Evolutionary conservation across 2,888 invertebrate species (phyloP).

Genomic region (Clivina fossor): DNA sequence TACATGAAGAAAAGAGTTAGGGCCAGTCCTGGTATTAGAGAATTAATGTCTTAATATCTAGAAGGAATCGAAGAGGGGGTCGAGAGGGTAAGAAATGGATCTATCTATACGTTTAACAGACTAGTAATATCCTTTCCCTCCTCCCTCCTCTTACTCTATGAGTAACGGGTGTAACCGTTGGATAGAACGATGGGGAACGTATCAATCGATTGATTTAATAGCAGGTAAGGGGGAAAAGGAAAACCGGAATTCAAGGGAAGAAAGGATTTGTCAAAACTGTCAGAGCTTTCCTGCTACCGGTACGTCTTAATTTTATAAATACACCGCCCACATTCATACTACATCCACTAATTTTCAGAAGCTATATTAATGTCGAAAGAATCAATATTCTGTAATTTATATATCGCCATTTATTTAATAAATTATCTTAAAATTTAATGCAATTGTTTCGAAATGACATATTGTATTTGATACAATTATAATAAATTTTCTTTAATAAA

Average conservation of each 20-base stretch:
- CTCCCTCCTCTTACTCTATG: constrained; percentile 1
- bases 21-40: constrained; percentile 22
- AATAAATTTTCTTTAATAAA: too few species aligned
- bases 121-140: constrained; percentile 10
- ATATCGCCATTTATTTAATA: too few species aligned
- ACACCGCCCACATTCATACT: constrained; percentile 10
- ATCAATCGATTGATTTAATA: constrained; percentile 34
- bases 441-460: too few species aligned
- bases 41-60: constrained; percentile 37
- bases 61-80: constrained; percentile 30
- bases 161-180: constrained; percentile 28
- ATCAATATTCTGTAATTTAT: constrained; percentile 28
- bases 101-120: constrained; percentile 32
- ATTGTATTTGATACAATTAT: too few species aligned
- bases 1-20: too few species aligned
- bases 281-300: constrained; percentile 23
- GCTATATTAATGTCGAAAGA: too few species aligned
- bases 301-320: constrained; percentile 33
- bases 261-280: constrained; percentile 33
- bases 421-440: too few species aligned
- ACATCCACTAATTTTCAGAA: constrained; percentile 21
- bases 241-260: neutral
- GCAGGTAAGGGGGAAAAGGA: constrained; percentile 12
- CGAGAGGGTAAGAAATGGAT: too few species aligned
- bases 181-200: constrained; percentile 17